Evolutionary conservation across 2,113 vertebrate genomes (phyloP), one percentile per base, ranked within the genome.

Genomic region (Scophthalmus maximus): DNA sequence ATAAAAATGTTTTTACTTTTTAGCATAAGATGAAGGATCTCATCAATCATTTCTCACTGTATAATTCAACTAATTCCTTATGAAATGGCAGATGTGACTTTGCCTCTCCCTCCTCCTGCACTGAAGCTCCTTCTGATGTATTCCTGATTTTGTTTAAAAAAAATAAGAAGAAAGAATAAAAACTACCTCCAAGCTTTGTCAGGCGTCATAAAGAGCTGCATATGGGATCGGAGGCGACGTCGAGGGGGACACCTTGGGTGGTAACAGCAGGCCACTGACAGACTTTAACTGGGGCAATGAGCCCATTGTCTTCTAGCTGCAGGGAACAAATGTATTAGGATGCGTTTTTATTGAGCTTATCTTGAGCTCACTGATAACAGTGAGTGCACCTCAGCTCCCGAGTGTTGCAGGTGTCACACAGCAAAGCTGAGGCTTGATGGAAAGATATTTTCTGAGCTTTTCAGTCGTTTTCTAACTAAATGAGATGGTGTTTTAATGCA

Each of bases 181-280:
- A 40, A 40, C n/a, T n/a, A n/a, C 8, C 20, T 5, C 5, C 1
- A 20, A 57, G 27, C 36, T 26, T 22, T 44, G 27, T 63, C n/a
- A n/a, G 53, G 46, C 36, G 1, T 0, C 29, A 27, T 17, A 59
- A 65, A 78, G 52, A 51, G 51, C 59, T 17, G 23, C 5, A 32
- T 47, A 10, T 27, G 17, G 57, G 40, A 46, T 59, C 18, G 64
- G 57, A 26, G 50, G 25, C 30, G 1, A 12, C 29, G 52, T 32
- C 11, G 29, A 52, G 26, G 30, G 46, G 18, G 18, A 71, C 60
- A 66, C 57, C 27, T 17, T n/a, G 30, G 32, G 46, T 38, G 60
- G 10, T 50, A 58, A 66, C 73, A 66, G 62, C 68, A 79, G 76
- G 46, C 8, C n/a, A 5, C 75, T 88, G 81, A 88, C 76, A 71